Percentiles rank a stretch among this genome's conserved stretches.
Evolutionary conservation across 2,797 vertebrate genomes (phyloP).

Genomic region (Saxicola maurus): DNA sequence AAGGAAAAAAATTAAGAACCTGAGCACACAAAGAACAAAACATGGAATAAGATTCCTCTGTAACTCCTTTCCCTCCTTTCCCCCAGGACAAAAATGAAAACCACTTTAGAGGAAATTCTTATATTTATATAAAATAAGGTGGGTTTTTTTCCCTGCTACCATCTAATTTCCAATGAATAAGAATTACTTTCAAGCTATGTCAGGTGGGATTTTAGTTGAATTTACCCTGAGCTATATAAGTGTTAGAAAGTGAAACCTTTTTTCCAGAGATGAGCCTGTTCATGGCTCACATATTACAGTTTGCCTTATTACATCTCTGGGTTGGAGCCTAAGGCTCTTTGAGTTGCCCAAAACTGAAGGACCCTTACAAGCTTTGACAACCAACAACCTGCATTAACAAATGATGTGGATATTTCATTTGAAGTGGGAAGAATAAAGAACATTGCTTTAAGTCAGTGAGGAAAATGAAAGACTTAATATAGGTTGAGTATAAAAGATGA

Average conservation of each 20-base stretch:
- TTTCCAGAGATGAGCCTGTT: conserved; percentile 32
- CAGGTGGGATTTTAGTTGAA: conserved; percentile 64
- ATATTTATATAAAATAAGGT: conserved; percentile 60
- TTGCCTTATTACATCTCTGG: conserved; percentile 48
- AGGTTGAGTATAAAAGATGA: conserved; percentile 41
- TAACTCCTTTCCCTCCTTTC: neutral
- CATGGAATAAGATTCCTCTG: neutral
- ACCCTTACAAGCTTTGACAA: conserved; percentile 44
- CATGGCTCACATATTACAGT: conserved; percentile 16
- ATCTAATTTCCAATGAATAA: conserved; percentile 80
- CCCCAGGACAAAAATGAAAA: conserved; percentile 15
- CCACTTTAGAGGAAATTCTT: conserved; percentile 39
- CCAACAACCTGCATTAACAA: conserved; percentile 57
- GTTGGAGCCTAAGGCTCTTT: conserved; percentile 47
- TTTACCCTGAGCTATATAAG: conserved; percentile 51
- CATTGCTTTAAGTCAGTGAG: conserved; percentile 38
- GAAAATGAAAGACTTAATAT: conserved; percentile 57
- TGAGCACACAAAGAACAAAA: neutral
- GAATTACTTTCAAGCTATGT: conserved; percentile 67
- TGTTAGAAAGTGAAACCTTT: conserved; percentile 64
- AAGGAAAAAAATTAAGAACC: neutral
- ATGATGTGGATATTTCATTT: conserved; percentile 60
- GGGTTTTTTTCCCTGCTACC: conserved; percentile 50
- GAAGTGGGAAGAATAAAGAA: conserved; percentile 60
- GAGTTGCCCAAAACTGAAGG: conserved; percentile 40